Evolutionary conservation across 1,140 invertebrate genomes (phyloP), one percentile per base, ranked within the genome.

Genomic region (Saccostrea echinata): DNA sequence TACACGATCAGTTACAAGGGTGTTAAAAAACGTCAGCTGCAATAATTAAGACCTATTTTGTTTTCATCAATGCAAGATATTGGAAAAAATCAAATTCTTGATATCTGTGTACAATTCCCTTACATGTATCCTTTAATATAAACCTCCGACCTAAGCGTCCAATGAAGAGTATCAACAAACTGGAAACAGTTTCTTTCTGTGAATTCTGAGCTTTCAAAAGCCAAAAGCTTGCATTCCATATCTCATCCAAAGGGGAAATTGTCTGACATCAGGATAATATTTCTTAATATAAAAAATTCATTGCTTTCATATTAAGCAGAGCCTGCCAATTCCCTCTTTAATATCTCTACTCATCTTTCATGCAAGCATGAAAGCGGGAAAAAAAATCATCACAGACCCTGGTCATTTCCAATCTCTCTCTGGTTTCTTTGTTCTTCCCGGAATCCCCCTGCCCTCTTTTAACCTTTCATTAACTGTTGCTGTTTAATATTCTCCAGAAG

Each of bases 261-360:
- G 27, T 30, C 27, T 76, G 11, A 76, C 27, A 33, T 30, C 24
- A 33, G n/a, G 9, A 11, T 76, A 76, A 76, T 76, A 76, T 76
- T 76, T 33, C 68, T 76, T 76, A 4, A 30, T 76, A 76, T 30
- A 16, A 76, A 76, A 61, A 76, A 76, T 76, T 76, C 27, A 30
- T 76, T 76, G 12, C 68, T 76, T 33, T 33, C 68, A 27, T 30
- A 76, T 33, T 76, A 76, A 76, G 27, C 68, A 76, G 16, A 33
- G 24, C 27, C 68, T 3, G 24, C 16, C 57, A 21, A 64, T 64
- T 64, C 57, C 57, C 24, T 30, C 27, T 16, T 16, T 33, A 76
- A 76, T 30, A 76, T 76, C 27, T 27, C 68, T 16, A 76, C 16
- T 76, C 27, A 27, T 76, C 24, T 13, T 30, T 35, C 27, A 76